Base-by-base conservation (phyloP, 1,140 invertebrate species). In the Stenopsyche tienmushanensis region DNA sequence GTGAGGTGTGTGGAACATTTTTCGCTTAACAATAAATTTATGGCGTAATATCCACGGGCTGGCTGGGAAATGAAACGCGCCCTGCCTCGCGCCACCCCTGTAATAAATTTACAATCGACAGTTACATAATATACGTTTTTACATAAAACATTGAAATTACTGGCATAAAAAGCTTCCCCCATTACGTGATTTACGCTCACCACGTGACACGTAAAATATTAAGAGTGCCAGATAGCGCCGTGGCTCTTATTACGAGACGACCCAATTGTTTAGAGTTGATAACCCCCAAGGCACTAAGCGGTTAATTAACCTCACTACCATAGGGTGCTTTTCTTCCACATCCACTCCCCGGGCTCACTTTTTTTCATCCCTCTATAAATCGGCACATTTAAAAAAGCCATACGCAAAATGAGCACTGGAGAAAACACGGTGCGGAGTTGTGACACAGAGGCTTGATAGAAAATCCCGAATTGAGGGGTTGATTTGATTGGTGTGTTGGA, bases 71-170 rank as follows among this genome's bases (percentile, higher is more conserved):
- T 57, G 24, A 68, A 68, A 68, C 58, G 44, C 41, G 26, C 41
- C 39, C 66, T 15, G 9, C 50, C 39, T 41, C 41, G 39, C 34
- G 1, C 53, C n/a, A n/a, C n/a, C n/a, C 53, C 57, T 29, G 54
- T 64, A 68, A 68, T 68, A 68, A 68, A 68, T 68, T 64, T 68
- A 44, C 62, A 68, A 68, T 68, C 62, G 66, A 68, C 66, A 68
- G 62, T 62, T 64, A 68, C 62, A 68, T 68, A 64, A 68, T 68
- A 68, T 63, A 68, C 62, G 66, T 53, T 68, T 64, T 68, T 64
- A 55, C 62, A 64, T 68, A 68, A 68, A 68, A 64, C 66, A 68
- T 64, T 68, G 66, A 65, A 64, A 68, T 68, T 64, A 68, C 62
- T 64, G 26, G 60, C 24, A 45, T 45, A 54, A 60, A 64, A 58